Percentiles rank a stretch among this genome's conserved stretches.
Evolutionary conservation across 2,888 invertebrate species (phyloP).

Genomic region (Drosophila hamatofila): DNA sequence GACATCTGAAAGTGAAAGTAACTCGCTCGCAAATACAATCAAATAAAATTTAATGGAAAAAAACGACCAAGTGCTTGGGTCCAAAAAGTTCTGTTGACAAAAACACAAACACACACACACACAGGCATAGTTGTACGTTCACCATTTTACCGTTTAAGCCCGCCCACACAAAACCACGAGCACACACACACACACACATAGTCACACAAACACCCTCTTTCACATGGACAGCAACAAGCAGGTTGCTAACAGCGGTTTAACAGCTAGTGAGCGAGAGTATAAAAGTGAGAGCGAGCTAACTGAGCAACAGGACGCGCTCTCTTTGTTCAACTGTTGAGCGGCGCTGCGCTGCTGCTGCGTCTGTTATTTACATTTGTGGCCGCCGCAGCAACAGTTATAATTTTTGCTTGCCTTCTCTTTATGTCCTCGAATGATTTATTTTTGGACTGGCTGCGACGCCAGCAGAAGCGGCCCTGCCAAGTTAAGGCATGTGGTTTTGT

Average conservation of each 20-base stretch:
- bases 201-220: slow-evolving; percentile 1
- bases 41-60: slow-evolving; percentile 64
- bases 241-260: slow-evolving; percentile 44
- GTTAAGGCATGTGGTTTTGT: slow-evolving; percentile 74
- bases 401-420: slow-evolving; percentile 75
- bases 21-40: slow-evolving; percentile 52
- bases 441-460: slow-evolving; percentile 64
- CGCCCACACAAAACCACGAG: slow-evolving; percentile 13
- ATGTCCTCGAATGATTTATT: slow-evolving; percentile 79
- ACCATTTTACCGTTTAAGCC: slow-evolving; percentile 8
- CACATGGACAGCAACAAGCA: slow-evolving; percentile 54
- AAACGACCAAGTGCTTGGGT: slow-evolving; percentile 53
- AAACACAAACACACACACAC: slow-evolving; percentile 34
- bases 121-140: slow-evolving; percentile 9
- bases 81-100: slow-evolving; percentile 60
- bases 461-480: slow-evolving; percentile 42
- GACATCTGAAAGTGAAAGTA: slow-evolving; percentile 59
- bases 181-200: slow-evolving; percentile 9
- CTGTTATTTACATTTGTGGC: slow-evolving; percentile 71
- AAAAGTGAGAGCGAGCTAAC: slow-evolving; percentile 5
- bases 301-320: slow-evolving; percentile 38
- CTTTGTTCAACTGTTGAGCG: slow-evolving; percentile 67
- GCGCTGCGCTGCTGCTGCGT: slow-evolving; percentile 34
- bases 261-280: slow-evolving; percentile 31
- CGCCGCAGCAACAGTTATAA: slow-evolving; percentile 77